phyloP scores from a whole-genome alignment of 2,797 vertebrate genomes.

The Gila robusta region DNA sequence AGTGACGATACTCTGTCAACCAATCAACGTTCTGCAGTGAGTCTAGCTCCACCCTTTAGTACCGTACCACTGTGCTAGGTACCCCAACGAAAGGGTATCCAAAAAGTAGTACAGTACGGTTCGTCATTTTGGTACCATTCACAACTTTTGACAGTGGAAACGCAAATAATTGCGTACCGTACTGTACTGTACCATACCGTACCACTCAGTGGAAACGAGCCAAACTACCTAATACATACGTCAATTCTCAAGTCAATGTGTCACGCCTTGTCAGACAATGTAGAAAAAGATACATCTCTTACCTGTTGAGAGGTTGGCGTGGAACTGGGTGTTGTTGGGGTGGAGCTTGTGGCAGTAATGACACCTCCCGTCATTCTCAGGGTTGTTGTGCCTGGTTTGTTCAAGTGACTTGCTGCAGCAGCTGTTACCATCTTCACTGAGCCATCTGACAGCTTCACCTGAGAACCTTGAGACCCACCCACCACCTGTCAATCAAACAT shows the following conservation, averaged over 20 bases:
- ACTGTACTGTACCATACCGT: too few species aligned
- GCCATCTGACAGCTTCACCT: conserved; percentile 93
- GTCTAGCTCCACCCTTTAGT: too few species aligned
- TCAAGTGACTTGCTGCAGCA: conserved; percentile 85
- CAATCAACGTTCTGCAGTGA: too few species aligned
- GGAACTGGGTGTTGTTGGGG: conserved; percentile 77
- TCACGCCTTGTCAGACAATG: background rate
- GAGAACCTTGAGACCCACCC: conserved; percentile 84
- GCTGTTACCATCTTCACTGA: conserved; percentile 87
- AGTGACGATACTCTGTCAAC: too few species aligned
- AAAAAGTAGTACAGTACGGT: too few species aligned
- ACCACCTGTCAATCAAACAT: conserved; percentile 73
- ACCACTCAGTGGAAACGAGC: too few species aligned
- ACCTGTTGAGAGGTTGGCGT: conserved; percentile 61
- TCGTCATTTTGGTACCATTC: too few species aligned
- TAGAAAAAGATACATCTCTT: background rate
- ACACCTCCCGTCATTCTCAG: conserved; percentile 93
- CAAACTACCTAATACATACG: too few species aligned
- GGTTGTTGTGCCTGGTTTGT: conserved; percentile 93
- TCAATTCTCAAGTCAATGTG: background rate
- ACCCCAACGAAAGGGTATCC: too few species aligned
- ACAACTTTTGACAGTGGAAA: too few species aligned
- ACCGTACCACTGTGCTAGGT: too few species aligned
- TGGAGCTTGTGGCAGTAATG: conserved; percentile 87
- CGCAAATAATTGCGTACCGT: too few species aligned